Conservation (phyloP, 2,888 invertebrate species). For the Melanostoma scalare region DNA sequence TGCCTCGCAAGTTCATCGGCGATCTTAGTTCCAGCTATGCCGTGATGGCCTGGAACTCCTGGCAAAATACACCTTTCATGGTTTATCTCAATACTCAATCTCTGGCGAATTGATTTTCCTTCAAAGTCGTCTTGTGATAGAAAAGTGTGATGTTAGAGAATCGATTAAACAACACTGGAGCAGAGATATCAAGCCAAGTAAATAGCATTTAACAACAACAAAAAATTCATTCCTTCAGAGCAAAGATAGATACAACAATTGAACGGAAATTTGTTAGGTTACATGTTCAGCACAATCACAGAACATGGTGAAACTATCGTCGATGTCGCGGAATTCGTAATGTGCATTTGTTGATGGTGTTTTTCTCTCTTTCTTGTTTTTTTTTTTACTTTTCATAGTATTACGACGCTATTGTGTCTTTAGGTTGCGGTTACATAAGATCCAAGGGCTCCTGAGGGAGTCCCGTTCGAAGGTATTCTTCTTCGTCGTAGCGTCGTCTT, state of each 20-base stretch:
- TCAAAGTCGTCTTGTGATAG: conserved; percentile 65
- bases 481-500: neutral
- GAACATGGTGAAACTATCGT: conserved; percentile 69
- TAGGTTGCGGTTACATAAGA: conserved; percentile 57
- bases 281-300: conserved; percentile 61
- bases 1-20: too few relatives aligned
- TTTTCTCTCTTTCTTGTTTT: conserved; percentile 6
- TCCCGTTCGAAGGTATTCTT: neutral
- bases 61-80: conserved; percentile 29
- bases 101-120: conserved; percentile 69
- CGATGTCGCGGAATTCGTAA: conserved; percentile 52
- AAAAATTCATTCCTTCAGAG: conserved; percentile 14
- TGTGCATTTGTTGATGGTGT: conserved; percentile 24
- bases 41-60: too few relatives aligned
- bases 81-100: conserved; percentile 61
- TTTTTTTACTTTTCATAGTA: neutral
- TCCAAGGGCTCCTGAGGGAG: conserved; percentile 55
- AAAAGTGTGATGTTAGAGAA: conserved; percentile 65
- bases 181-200: conserved; percentile 34
- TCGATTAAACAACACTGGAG: conserved; percentile 56
- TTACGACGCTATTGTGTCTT: conserved; percentile 36
- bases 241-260: conserved; percentile 45
- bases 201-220: conserved; percentile 12
- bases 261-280: conserved; percentile 71
- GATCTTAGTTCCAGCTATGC: too few relatives aligned